Percentiles rank a stretch among this genome's conserved stretches.
phyloP scores from a whole-genome alignment of 2,113 vertebrate genomes.

The Saimiri boliviensis region DNA sequence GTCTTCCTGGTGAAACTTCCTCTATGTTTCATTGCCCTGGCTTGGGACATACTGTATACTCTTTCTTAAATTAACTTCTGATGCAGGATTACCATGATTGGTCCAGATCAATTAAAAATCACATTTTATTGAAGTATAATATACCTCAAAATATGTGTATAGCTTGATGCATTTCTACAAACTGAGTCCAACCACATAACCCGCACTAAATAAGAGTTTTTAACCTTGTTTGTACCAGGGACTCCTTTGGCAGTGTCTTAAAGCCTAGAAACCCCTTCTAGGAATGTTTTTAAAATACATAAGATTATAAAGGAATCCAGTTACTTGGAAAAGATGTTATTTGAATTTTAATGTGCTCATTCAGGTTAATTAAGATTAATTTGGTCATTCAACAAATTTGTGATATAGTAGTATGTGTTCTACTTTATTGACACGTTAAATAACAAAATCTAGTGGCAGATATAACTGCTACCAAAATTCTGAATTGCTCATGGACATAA shows the following conservation, averaged over 20 bases:
- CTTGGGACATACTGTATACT: not conserved
- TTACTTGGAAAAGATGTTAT: conserved; percentile 39
- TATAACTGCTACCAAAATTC: conserved; percentile 41
- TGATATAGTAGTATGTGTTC: not conserved
- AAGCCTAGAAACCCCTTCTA: not conserved
- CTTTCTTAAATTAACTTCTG: conserved; percentile 8
- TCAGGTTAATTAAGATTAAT: conserved; percentile 49
- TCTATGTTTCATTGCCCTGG: not conserved
- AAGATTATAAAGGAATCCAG: conserved; percentile 12
- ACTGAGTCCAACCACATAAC: not conserved
- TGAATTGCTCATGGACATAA: not conserved
- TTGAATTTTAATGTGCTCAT: not conserved
- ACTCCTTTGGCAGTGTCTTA: not conserved
- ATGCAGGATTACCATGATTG: not conserved
- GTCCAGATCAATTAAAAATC: not conserved
- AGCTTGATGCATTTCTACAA: not conserved
- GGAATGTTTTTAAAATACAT: conserved; percentile 26
- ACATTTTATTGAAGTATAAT: conserved; percentile 18
- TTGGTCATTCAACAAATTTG: conserved; percentile 29
- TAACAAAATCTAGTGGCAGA: conserved; percentile 19
- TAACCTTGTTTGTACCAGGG: not conserved
- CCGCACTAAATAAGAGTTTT: not conserved
- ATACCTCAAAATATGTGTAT: not conserved
- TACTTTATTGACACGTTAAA: conserved; percentile 37
- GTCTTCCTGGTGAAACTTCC: not conserved